Percentiles rank a stretch among this genome's conserved stretches.
These are phyloP conservation scores for Idaea dimidiata DNA, from an alignment of 2,888 invertebrate species.

Conservation along the genomic window DNA sequence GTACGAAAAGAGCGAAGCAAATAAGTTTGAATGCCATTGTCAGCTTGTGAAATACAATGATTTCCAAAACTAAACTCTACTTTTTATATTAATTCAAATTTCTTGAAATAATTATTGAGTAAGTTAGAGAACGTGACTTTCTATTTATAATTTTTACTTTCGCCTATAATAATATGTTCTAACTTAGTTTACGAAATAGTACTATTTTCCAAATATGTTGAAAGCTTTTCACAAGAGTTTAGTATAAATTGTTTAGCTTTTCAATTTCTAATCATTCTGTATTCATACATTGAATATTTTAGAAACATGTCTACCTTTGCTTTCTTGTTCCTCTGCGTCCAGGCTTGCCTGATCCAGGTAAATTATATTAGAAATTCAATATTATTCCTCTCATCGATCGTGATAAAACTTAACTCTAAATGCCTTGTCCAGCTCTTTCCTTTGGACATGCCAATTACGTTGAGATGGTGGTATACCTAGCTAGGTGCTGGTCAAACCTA, in stretches of 20 bases:
- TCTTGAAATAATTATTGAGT: neutral
- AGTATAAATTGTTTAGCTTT: neutral
- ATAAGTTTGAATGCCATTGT: neutral
- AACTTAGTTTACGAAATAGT: neutral
- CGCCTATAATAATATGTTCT: neutral
- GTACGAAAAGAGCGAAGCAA: conserved; percentile 3
- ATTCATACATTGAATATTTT: conserved; percentile 2
- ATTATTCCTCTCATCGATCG: neutral
- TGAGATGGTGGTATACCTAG: too few relatives aligned
- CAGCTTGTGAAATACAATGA: neutral
- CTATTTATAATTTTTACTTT: neutral
- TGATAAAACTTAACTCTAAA: neutral
- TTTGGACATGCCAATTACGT: too few relatives aligned
- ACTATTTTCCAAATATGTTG: neutral
- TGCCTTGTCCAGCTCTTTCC: neutral
- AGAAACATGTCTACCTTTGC: conserved; percentile 36
- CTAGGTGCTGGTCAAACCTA: too few relatives aligned
- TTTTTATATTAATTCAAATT: neutral
- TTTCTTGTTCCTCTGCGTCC: conserved; percentile 33
- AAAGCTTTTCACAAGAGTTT: neutral
- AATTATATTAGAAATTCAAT: neutral
- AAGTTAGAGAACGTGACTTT: neutral
- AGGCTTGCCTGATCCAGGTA: conserved; percentile 46
- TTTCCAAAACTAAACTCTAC: neutral
- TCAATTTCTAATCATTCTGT: conserved; percentile 7